Base-by-base conservation (phyloP, 2,113 vertebrate species). In the Lanius collurio region DNA sequence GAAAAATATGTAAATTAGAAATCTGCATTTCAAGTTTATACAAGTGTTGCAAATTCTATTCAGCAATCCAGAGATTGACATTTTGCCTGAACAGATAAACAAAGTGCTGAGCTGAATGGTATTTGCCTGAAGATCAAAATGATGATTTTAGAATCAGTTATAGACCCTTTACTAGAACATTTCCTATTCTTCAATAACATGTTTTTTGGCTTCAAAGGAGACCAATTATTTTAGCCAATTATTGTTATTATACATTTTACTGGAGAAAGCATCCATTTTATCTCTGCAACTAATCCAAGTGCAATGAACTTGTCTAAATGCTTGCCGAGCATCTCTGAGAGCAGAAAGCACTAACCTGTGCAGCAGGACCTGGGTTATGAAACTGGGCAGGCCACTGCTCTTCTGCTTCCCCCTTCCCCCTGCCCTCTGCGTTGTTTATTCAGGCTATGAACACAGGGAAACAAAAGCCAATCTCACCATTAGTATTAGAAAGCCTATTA, bases 101-200 rank as follows among this genome's bases (percentile, higher is more conserved):
- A 77, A 89, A 90, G 73, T 4, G 2, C 59, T 17, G 44, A 90
- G 46, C n/a, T 91, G 83, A 95, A 89, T 30, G 30, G 49, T 62
- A 94, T 93, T 87, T 94, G 63, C 84, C 67, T 83, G 55, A 19
- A 93, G 78, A 95, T 86, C 63, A 93, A 92, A 96, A 94, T 13
- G 4, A 33, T 68, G 35, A 80, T 86, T 91, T 89, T 15, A 81
- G 24, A 90, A 93, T 53, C 53, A 71, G 37, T 69, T 94, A 84
- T 93, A 92, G 39, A 46, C 23, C 47, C 47, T 88, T 53, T 23
- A 96, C 27, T 89, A 71, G 79, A 91, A 21, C 77, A 65, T 37
- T 68, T 83, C 42, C 55, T 73, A 21, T 65, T 85, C 44, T 81
- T 93, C 89, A 95, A 92, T 79, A 74, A 37, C 17, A 31, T 15